A percentile compares a stretch with the other conserved stretches of the same genome.
These are phyloP conservation scores for Otus sunia DNA, from an alignment of 2,113 vertebrate species.

Conservation along the genomic window DNA sequence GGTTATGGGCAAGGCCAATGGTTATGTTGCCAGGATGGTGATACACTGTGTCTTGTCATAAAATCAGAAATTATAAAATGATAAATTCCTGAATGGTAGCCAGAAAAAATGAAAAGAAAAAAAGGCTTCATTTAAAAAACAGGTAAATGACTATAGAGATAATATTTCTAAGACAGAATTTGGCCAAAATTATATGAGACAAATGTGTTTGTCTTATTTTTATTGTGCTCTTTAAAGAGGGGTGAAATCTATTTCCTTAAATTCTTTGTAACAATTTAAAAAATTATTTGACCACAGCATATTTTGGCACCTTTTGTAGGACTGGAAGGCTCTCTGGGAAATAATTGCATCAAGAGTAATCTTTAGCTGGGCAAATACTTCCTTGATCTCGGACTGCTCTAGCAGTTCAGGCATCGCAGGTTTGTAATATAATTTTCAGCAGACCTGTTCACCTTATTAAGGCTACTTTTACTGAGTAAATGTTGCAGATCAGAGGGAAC, in stretches of 20 bases:
- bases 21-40: neutral
- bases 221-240: neutral
- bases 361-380: neutral
- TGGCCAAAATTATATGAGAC: neutral
- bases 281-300: neutral
- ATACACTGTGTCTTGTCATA: neutral
- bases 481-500: neutral
- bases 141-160: neutral
- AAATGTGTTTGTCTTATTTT: neutral
- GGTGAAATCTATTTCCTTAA: neutral
- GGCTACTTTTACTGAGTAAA: neutral
- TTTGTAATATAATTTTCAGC: neutral
- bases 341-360: neutral
- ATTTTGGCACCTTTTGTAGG: neutral
- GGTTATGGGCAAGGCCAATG: neutral
- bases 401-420: neutral
- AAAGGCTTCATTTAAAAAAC: neutral
- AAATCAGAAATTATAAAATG: neutral
- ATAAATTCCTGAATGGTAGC: conserved; percentile 7
- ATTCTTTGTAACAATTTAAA: neutral
- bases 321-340: neutral
- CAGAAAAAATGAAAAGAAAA: neutral
- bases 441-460: neutral
- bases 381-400: neutral
- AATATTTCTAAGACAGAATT: neutral